phyloP scores from a whole-genome alignment of 1,140 invertebrate genomes.

The Aradophagus sp. region DNA sequence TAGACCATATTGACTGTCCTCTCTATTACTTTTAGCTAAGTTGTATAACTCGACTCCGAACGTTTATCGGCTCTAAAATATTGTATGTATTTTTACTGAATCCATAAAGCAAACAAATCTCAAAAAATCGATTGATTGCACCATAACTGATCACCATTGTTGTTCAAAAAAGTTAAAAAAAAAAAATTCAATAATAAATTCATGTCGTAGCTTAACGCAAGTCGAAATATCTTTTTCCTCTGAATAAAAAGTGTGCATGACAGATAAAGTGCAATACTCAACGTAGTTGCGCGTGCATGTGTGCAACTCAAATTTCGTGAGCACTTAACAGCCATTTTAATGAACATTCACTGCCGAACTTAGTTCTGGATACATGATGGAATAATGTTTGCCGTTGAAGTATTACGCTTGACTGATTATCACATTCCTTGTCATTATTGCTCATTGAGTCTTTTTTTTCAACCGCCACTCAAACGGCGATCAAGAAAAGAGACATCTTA shows the following conservation, averaged over 20 bases:
- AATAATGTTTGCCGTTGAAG: constrained; percentile 27
- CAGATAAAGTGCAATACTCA: constrained; percentile 49
- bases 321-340: constrained; percentile 4
- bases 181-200: constrained; percentile 19
- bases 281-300: constrained; percentile 7
- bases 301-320: constrained; percentile 2
- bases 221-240: constrained; percentile 15
- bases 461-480: no score
- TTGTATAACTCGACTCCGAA: no score
- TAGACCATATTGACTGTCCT: no score
- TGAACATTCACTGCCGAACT: constrained; percentile 44
- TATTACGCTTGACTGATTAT: constrained; percentile 23
- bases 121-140: neutral
- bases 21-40: no score
- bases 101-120: no score
- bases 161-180: no score
- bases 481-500: no score
- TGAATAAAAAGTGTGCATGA: constrained; percentile 12
- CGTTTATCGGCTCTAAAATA: no score
- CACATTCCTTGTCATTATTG: constrained; percentile 21
- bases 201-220: constrained; percentile 5
- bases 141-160: no score
- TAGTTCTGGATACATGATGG: constrained; percentile 43
- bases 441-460: constrained; percentile 4
- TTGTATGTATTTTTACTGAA: neutral